Conservation (phyloP, 2,888 invertebrate genomes). For the Hydroisotoma schaefferi region DNA sequence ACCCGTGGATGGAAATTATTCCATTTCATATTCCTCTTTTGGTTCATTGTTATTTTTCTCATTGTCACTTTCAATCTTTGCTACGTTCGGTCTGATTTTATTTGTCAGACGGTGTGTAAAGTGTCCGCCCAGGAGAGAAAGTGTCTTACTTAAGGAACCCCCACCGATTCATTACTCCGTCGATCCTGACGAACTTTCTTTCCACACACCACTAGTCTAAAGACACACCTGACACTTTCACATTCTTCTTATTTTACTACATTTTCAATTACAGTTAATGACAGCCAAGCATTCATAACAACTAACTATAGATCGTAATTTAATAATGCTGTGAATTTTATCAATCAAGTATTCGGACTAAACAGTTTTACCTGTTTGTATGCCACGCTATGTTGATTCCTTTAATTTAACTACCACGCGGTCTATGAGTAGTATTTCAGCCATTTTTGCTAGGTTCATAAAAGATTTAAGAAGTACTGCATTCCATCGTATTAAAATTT, state of each 20-base stretch:
- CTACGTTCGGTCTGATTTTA: constrained; percentile 50
- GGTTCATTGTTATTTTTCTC: constrained; percentile 51
- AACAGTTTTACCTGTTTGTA: too few species aligned
- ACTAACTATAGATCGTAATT: background rate
- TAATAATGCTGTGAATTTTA: background rate
- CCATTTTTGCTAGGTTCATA: background rate
- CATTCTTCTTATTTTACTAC: background rate
- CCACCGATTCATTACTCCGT: constrained; percentile 51
- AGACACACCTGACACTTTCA: background rate
- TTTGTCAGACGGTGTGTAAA: constrained; percentile 51
- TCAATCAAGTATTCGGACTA: background rate
- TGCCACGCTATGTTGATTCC: too few species aligned
- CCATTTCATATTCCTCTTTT: constrained; percentile 26
- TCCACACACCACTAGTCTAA: constrained; percentile 37
- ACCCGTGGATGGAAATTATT: background rate
- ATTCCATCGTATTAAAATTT: background rate
- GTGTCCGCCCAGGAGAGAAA: constrained; percentile 50
- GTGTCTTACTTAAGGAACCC: constrained; percentile 50
- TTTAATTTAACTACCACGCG: too few species aligned
- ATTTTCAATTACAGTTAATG: background rate
- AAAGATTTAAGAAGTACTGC: background rate
- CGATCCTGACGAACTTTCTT: constrained; percentile 50
- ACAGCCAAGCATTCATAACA: background rate
- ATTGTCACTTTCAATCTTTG: constrained; percentile 51
- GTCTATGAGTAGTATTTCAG: background rate